These are phyloP conservation scores for Tetanocera ferruginea DNA, from an alignment of 2,888 invertebrate species.

Conservation along the genomic window DNA sequence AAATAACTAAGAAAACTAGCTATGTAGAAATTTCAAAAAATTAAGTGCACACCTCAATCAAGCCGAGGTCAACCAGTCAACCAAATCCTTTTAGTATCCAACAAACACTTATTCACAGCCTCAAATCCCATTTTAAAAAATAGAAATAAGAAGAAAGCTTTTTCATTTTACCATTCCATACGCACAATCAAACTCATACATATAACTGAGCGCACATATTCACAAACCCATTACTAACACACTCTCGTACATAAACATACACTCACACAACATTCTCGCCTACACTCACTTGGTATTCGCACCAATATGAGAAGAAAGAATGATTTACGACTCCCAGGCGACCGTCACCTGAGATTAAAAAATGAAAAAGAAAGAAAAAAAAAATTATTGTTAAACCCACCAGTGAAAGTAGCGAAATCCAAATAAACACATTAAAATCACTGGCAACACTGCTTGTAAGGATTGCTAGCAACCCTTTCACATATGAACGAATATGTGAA, in stretches of 20 bases:
- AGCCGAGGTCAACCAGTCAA: conserved; percentile 15
- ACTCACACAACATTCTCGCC: not conserved
- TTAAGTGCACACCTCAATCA: not conserved
- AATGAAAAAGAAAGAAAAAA: conserved; percentile 49
- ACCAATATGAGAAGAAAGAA: conserved; percentile 31
- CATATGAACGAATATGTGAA: not conserved
- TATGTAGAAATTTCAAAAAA: not conserved
- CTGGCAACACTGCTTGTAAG: conserved; percentile 42
- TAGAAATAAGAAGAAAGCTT: not conserved
- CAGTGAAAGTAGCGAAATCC: conserved; percentile 55
- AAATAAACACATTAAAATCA: conserved; percentile 65
- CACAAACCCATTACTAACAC: conserved; percentile 10
- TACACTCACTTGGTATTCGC: not conserved
- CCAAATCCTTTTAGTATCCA: conserved; percentile 12
- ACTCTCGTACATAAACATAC: not conserved
- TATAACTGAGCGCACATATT: not conserved
- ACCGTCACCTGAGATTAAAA: conserved; percentile 70
- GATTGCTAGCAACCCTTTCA: conserved; percentile 13
- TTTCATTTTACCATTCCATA: conserved; percentile 6
- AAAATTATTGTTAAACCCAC: conserved; percentile 30
- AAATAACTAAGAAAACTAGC: too few species aligned
- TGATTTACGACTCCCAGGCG: conserved; percentile 69
- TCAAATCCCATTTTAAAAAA: conserved; percentile 3
- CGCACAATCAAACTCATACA: conserved; percentile 10
- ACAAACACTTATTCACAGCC: not conserved